These are phyloP conservation scores for Brachyptera risi DNA, from an alignment of 2,888 invertebrate species.

Conservation along the genomic window DNA sequence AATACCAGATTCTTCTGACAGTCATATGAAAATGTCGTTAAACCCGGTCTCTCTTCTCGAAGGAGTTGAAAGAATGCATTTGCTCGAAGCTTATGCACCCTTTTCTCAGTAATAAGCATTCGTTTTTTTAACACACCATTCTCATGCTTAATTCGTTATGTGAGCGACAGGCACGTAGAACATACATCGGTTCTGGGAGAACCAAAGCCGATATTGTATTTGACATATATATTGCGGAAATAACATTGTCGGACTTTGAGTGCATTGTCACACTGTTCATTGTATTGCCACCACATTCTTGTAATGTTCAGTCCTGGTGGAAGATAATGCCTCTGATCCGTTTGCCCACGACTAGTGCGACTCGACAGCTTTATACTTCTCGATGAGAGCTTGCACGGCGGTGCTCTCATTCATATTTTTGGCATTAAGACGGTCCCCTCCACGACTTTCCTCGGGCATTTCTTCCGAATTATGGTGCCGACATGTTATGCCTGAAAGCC, in stretches of 20 bases:
- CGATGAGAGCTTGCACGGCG: not conserved
- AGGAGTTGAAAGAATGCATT: no score
- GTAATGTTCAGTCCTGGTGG: constrained; percentile 24
- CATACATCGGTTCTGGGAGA: constrained; percentile 23
- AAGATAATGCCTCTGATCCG: constrained; percentile 25
- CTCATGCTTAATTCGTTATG: constrained; percentile 16
- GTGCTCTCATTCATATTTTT: not conserved
- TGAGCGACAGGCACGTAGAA: constrained; percentile 28
- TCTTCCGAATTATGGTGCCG: no score
- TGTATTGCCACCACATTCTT: constrained; percentile 24
- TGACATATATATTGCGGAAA: constrained; percentile 4
- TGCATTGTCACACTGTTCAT: constrained; percentile 16
- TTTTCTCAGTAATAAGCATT: no score
- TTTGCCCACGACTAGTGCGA: constrained; percentile 24
- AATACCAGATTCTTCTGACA: no score
- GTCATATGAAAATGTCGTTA: no score
- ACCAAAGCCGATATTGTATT: constrained; percentile 8
- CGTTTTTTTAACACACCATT: constrained; percentile 21
- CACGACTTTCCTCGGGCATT: not conserved
- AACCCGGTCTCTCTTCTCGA: no score
- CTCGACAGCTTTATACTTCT: not conserved
- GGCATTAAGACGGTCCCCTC: not conserved
- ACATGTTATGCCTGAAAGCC: no score
- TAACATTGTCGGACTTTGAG: not conserved
- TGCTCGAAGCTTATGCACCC: no score